Percentiles rank a stretch among this genome's conserved stretches.
Evolutionary conservation across 2,113 vertebrate genomes (phyloP).

Genomic region (Apodemus sylvaticus): DNA sequence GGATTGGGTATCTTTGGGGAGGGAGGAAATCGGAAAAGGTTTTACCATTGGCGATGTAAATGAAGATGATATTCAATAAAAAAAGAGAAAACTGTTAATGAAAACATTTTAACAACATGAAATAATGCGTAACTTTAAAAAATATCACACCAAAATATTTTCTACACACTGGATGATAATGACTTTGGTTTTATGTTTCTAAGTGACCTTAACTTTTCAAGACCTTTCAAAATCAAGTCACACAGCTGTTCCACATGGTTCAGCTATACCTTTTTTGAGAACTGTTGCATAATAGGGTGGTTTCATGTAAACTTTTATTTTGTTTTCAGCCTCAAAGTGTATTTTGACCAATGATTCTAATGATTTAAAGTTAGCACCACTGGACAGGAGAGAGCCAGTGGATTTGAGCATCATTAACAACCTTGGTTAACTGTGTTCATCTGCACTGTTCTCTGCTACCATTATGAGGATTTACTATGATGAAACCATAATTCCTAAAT

Average conservation of each 20-base stretch:
- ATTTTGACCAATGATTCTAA: not conserved
- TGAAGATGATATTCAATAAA: no score
- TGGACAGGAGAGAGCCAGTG: not conserved
- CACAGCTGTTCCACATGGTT: not conserved
- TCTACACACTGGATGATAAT: not conserved
- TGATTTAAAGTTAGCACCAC: not conserved
- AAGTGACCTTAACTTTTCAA: not conserved
- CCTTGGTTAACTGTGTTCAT: not conserved
- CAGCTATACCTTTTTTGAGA: not conserved
- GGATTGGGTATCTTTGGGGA: no score
- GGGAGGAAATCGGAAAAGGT: no score
- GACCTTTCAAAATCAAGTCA: not conserved
- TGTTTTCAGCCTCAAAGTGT: not conserved
- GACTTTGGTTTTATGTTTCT: not conserved
- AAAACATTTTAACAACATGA: constrained; percentile 5
- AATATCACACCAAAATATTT: not conserved
- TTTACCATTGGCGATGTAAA: no score
- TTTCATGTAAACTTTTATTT: not conserved
- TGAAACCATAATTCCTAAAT: not conserved
- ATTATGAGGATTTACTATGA: not conserved
- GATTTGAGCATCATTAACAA: not conserved
- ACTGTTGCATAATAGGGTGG: not conserved
- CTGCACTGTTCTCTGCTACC: not conserved
- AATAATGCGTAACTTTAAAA: not conserved
- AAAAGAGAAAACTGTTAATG: not conserved